These are phyloP conservation scores for Mythimna ferrago DNA, from an alignment of 2,888 invertebrate species.

Conservation along the genomic window DNA sequence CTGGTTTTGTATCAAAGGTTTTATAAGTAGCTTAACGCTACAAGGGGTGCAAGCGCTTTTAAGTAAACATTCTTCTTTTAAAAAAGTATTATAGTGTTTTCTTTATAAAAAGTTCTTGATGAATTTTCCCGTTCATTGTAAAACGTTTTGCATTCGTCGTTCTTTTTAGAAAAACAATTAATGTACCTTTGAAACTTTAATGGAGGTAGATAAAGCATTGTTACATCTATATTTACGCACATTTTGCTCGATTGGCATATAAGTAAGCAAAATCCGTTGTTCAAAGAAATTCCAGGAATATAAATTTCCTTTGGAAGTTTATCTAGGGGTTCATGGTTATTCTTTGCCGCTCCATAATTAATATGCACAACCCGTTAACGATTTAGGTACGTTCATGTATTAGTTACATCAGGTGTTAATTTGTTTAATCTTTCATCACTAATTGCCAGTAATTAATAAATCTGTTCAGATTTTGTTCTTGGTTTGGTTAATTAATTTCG, in stretches of 20 bases:
- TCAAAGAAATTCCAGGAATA: conserved; percentile 57
- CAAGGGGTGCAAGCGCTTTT: neutral
- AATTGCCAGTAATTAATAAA: conserved; percentile 17
- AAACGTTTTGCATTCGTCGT: neutral
- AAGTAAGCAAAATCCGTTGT: conserved; percentile 53
- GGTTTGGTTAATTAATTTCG: conserved; percentile 30
- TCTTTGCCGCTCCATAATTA: conserved; percentile 5
- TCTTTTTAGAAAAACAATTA: conserved; percentile 15
- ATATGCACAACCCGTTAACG: neutral
- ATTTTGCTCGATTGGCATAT: conserved; percentile 50
- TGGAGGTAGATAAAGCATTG: conserved; percentile 1
- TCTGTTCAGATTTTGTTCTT: conserved; percentile 27
- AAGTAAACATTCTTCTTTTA: neutral
- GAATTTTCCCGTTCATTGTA: neutral
- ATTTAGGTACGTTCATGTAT: conserved; percentile 3
- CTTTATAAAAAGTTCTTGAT: neutral
- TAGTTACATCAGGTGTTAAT: conserved; percentile 7
- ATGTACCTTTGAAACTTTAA: conserved; percentile 4
- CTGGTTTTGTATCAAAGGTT: conserved; percentile 23
- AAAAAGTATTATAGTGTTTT: neutral
- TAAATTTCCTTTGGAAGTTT: conserved; percentile 46
- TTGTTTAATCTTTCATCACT: conserved; percentile 10
- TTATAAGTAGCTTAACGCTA: neutral
- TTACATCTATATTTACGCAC: conserved; percentile 26
- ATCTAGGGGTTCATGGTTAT: conserved; percentile 29